A percentile compares a stretch with the other conserved stretches of the same genome.
Evolutionary conservation across 2,113 vertebrate genomes (phyloP).

Genomic region (Notiomystis cincta): DNA sequence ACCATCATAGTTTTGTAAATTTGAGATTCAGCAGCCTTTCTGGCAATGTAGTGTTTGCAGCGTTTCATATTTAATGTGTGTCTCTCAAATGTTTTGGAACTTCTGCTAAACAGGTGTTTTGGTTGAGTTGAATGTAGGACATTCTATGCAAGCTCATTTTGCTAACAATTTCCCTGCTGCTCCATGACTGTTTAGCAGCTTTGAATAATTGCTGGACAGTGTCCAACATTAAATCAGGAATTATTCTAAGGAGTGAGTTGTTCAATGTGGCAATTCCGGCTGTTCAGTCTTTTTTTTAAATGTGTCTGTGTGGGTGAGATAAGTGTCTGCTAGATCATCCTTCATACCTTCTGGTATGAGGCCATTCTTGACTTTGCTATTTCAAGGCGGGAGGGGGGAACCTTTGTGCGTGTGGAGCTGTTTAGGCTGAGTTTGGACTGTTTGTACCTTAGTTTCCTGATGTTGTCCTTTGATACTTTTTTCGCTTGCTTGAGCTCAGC

Average conservation of each 20-base stretch:
- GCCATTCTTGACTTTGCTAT: slow-evolving; percentile 7
- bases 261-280: neutral
- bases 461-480: neutral
- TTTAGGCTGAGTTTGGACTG: neutral
- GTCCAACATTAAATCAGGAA: slow-evolving; percentile 7
- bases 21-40: neutral
- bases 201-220: neutral
- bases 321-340: slow-evolving; percentile 40
- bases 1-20: neutral
- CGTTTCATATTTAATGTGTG: neutral
- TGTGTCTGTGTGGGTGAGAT: slow-evolving; percentile 33
- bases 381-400: neutral
- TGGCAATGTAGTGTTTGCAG: neutral
- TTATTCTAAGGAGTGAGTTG: neutral
- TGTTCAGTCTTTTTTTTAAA: neutral
- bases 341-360: slow-evolving; percentile 18
- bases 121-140: neutral
- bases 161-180: neutral
- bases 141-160: neutral
- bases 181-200: neutral
- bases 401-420: neutral
- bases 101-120: neutral
- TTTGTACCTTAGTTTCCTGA: neutral
- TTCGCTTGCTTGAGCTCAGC: neutral
- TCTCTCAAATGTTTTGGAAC: neutral